phyloP scores from a whole-genome alignment of 2,113 vertebrate genomes.

The Synodontis membranacea region DNA sequence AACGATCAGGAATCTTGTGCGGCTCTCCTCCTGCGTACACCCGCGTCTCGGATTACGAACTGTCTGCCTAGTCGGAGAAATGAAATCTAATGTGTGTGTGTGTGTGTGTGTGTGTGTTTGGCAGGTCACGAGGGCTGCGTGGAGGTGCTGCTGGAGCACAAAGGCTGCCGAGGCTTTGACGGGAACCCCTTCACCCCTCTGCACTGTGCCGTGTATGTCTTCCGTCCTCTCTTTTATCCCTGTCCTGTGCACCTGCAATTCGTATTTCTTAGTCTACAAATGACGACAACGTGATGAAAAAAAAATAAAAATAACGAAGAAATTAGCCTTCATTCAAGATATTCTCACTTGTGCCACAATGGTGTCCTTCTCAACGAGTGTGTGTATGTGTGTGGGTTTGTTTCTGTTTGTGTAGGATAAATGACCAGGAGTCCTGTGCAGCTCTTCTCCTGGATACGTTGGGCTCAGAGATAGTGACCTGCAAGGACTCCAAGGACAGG shows the following conservation, averaged over 20 bases:
- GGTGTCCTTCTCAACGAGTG: no score
- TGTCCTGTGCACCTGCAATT: not conserved
- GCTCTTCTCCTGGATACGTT: conserved; percentile 88
- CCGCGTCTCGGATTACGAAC: not conserved
- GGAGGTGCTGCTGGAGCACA: conserved; percentile 94
- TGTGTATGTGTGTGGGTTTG: not conserved
- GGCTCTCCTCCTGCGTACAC: no score
- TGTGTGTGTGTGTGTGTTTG: not conserved
- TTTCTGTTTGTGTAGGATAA: conserved; percentile 73
- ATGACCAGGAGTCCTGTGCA: conserved; percentile 90
- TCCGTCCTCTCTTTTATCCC: not conserved
- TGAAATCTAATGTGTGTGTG: not conserved
- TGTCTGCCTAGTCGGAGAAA: not conserved
- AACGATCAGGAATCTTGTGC: not conserved
- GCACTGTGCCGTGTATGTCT: conserved; percentile 94
- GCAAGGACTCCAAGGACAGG: conserved; percentile 89
- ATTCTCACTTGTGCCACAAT: not conserved
- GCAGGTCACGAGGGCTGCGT: conserved; percentile 95
- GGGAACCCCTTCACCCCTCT: conserved; percentile 94
- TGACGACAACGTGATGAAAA: no score
- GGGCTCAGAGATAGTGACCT: conserved; percentile 84
- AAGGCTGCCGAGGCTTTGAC: conserved; percentile 80
- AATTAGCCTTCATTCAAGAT: no score
- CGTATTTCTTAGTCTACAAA: no score
- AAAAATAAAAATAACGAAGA: no score